These are phyloP conservation scores for Actias luna DNA, from an alignment of 2,888 invertebrate species.

Conservation along the genomic window DNA sequence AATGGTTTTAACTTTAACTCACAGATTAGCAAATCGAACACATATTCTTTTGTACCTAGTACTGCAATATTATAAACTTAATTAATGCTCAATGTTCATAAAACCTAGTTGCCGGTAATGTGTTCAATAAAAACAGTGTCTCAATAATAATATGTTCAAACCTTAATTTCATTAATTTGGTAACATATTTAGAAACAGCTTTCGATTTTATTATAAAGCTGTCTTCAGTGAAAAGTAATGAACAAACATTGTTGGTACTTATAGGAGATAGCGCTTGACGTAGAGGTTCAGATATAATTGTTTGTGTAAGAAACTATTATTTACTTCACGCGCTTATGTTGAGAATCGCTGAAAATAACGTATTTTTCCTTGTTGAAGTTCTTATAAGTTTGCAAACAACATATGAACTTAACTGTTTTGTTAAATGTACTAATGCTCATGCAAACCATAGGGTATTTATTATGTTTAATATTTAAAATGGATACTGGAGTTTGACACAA, in stretches of 20 bases:
- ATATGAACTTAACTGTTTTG: no score
- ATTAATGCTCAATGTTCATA: no score
- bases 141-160: neutral
- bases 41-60: no score
- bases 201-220: neutral
- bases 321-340: slow-evolving; percentile 35
- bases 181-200: neutral
- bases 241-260: neutral
- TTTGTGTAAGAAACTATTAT: slow-evolving; percentile 75
- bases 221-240: neutral
- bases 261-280: slow-evolving; percentile 25
- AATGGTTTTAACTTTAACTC: no score
- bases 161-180: neutral
- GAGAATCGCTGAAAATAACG: neutral
- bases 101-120: no score
- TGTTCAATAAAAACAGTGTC: no score
- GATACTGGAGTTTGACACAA: no score
- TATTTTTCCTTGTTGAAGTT: neutral
- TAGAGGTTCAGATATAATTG: slow-evolving; percentile 54
- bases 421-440: neutral
- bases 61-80: no score
- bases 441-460: no score
- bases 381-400: neutral
- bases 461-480: no score
- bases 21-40: no score